These are phyloP conservation scores for Pelodiscus sinensis DNA, from an alignment of 2,113 vertebrate genomes.

Conservation along the genomic window DNA sequence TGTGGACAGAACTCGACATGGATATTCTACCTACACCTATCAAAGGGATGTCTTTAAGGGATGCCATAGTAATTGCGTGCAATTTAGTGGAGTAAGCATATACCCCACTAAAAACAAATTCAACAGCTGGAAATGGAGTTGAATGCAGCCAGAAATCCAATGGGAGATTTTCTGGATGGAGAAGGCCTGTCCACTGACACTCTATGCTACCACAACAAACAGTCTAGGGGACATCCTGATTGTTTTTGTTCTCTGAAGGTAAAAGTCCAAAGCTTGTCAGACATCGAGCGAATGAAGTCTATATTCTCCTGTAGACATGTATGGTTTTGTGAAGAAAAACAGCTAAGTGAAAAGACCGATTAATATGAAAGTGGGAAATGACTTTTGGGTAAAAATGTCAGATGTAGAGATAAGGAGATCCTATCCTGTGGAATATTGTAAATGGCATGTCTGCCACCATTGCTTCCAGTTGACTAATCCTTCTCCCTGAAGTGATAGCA, in stretches of 20 bases:
- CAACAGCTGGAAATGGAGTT: too few species aligned
- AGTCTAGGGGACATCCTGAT: not conserved
- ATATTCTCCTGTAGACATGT: not conserved
- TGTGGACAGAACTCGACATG: not conserved
- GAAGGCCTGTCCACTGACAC: not conserved
- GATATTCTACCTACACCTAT: not conserved
- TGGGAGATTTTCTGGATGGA: not conserved
- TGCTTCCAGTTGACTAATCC: not conserved
- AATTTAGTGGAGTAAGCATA: not conserved
- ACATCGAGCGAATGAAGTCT: not conserved
- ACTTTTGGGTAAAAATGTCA: not conserved
- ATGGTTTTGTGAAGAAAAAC: not conserved
- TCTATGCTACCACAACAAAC: not conserved
- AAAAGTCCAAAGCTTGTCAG: not conserved
- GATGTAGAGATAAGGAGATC: not conserved
- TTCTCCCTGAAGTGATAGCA: not conserved
- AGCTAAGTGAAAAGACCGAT: not conserved
- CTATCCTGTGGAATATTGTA: not conserved
- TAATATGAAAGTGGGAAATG: not conserved
- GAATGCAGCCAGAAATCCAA: too few species aligned
- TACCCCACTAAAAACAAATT: not conserved
- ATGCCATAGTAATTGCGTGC: not conserved
- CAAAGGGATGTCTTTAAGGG: not conserved
- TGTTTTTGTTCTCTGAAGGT: not conserved
- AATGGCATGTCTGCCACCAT: not conserved